Conservation (phyloP, 1,140 invertebrate species). For the Ruditapes philippinarum region DNA sequence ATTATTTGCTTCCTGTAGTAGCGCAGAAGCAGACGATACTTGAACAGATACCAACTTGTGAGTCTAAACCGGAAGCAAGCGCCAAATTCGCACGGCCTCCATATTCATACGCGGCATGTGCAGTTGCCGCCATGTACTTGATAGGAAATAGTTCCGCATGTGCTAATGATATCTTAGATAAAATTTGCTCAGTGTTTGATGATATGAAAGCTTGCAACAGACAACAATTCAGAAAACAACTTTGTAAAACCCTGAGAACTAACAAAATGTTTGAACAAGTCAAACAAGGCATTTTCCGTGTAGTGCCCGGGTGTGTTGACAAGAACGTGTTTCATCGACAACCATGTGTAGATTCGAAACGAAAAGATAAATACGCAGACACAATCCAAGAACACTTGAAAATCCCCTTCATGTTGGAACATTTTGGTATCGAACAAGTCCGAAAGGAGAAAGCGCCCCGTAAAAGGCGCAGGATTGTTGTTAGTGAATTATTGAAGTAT, state of each 20-base stretch:
- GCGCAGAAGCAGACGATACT: not conserved
- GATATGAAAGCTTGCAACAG: not conserved
- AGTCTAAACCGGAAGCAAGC: too few species aligned
- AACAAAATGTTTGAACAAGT: not conserved
- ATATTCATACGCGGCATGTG: not conserved
- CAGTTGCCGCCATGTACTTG: slow-evolving; percentile 5
- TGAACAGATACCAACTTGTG: not conserved
- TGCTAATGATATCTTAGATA: not conserved
- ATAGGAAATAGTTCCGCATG: not conserved
- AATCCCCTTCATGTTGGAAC: not conserved
- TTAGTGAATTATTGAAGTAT: not conserved
- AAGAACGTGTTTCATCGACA: not conserved
- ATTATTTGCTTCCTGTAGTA: not conserved
- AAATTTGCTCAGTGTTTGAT: not conserved
- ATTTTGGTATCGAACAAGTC: not conserved
- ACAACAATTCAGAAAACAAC: not conserved
- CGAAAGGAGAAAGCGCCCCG: not conserved
- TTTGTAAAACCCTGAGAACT: not conserved
- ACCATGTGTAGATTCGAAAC: not conserved
- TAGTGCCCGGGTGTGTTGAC: not conserved
- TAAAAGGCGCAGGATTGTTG: not conserved
- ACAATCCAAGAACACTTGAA: not conserved
- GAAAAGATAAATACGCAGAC: not conserved
- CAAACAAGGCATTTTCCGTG: not conserved
- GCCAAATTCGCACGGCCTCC: not conserved